phyloP scores from a whole-genome alignment of 2,113 vertebrate genomes.

The Ophiodon elongatus region DNA sequence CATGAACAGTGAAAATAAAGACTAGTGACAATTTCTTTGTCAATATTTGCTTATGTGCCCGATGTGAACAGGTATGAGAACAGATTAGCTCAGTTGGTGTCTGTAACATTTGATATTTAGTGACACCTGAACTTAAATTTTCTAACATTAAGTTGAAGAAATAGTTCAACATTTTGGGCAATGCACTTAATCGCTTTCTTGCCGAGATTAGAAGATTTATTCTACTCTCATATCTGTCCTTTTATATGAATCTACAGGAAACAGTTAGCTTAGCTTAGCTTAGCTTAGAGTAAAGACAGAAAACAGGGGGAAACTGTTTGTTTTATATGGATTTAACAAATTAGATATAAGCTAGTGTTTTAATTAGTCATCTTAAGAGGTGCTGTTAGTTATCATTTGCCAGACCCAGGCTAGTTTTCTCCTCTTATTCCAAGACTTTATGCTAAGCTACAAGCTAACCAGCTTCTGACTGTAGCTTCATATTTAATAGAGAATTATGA shows the following conservation, averaged over 20 bases:
- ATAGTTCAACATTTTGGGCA: background rate
- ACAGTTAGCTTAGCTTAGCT: background rate
- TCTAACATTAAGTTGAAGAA: background rate
- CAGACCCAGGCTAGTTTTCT: background rate
- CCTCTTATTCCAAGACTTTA: background rate
- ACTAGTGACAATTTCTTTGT: background rate
- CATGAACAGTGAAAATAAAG: background rate
- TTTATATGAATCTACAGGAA: background rate
- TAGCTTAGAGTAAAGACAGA: background rate
- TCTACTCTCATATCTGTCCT: background rate
- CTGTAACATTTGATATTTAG: background rate
- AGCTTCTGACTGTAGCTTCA: background rate
- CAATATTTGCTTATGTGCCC: background rate
- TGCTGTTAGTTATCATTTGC: background rate
- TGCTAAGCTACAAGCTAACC: slow-evolving; percentile 2
- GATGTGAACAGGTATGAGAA: background rate
- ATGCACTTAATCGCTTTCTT: background rate
- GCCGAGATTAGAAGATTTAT: background rate
- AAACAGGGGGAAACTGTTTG: background rate
- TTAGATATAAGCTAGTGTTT: background rate
- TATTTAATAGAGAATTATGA: background rate
- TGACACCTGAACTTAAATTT: background rate
- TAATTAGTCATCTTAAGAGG: background rate
- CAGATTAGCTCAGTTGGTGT: background rate
- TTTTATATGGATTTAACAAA: background rate